Conservation (phyloP, 2,797 vertebrate genomes). For the Anniella stebbinsi region DNA sequence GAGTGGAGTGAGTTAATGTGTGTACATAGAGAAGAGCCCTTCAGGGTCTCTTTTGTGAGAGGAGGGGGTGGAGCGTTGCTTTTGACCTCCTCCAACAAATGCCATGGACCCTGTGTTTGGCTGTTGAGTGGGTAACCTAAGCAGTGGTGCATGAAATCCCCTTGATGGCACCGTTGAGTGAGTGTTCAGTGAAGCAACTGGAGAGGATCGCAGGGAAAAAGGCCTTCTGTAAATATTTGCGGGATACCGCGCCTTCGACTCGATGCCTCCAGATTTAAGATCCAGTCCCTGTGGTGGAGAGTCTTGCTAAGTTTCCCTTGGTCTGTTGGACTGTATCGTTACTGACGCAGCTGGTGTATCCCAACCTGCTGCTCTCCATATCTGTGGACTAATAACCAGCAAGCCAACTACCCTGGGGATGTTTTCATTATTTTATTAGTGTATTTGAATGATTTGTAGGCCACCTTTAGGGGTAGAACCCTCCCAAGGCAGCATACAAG, state of each 20-base stretch:
- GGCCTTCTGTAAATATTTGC: slow-evolving; percentile 19
- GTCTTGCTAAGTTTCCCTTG: background rate
- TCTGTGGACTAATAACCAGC: no score
- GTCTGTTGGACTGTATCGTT: background rate
- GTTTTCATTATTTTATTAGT: no score
- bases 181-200: background rate
- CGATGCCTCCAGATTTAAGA: background rate
- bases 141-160: background rate
- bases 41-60: background rate
- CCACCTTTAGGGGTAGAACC: no score
- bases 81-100: slow-evolving; percentile 25
- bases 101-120: background rate
- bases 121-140: slow-evolving; percentile 21
- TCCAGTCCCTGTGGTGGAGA: background rate
- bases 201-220: background rate
- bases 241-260: background rate
- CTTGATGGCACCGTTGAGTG: slow-evolving; percentile 12
- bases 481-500: no score
- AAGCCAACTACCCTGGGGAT: no score
- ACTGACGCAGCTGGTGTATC: background rate
- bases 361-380: no score
- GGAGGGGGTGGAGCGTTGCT: background rate
- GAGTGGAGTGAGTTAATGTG: slow-evolving; percentile 2
- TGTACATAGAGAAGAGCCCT: slow-evolving; percentile 5
- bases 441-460: no score